Percentiles rank a stretch among this genome's conserved stretches.
These are phyloP conservation scores for Tipula lateralis DNA, from an alignment of 2,888 invertebrate species.

Conservation along the genomic window DNA sequence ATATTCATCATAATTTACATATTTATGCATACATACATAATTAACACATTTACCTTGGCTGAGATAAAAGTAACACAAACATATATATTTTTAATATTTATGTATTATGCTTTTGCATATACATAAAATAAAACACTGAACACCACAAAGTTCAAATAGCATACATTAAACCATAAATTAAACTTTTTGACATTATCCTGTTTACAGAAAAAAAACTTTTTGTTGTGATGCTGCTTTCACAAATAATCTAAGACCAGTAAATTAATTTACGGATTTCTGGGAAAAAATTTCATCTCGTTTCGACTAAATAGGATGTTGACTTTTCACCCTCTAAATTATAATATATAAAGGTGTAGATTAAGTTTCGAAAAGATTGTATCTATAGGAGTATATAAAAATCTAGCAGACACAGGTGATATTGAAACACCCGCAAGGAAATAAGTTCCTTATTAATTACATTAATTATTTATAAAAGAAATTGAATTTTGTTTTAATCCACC, in stretches of 20 bases:
- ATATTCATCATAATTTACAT: too few species aligned
- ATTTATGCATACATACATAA: not conserved
- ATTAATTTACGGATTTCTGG: not conserved
- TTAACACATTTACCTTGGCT: not conserved
- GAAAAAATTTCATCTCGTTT: not conserved
- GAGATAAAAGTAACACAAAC: constrained; percentile 19
- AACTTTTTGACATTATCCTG: constrained; percentile 15
- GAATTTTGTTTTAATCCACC: too few species aligned
- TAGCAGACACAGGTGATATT: not conserved
- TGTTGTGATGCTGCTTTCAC: not conserved
- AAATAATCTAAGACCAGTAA: not conserved
- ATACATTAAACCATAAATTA: constrained; percentile 19
- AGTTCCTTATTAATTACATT: not conserved
- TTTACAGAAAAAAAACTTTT: not conserved
- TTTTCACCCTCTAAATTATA: not conserved
- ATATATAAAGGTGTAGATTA: not conserved
- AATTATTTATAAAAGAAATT: not conserved
- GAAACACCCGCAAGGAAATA: not conserved
- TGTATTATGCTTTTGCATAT: not conserved
- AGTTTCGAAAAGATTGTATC: not conserved
- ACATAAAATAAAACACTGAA: not conserved
- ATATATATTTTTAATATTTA: not conserved
- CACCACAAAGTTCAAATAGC: not conserved
- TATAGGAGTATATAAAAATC: not conserved
- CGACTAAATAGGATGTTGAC: not conserved